These are phyloP conservation scores for Cyrtodaria siliqua DNA, from an alignment of 2,888 invertebrate species.

Conservation along the genomic window DNA sequence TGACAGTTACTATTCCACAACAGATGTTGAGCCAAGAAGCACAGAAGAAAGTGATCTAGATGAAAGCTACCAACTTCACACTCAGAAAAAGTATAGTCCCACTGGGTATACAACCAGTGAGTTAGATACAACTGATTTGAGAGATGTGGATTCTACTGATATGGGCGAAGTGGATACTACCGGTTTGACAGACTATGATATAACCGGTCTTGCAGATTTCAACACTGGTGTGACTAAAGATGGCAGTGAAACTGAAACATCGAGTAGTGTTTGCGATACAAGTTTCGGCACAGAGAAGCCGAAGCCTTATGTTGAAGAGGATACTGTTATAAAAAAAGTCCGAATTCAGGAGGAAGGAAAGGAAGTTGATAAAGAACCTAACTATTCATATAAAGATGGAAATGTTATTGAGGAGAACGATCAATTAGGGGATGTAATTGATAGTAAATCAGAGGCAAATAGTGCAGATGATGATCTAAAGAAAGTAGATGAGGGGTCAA, in stretches of 20 bases:
- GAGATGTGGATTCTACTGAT: conserved; percentile 29
- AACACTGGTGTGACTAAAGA: not conserved
- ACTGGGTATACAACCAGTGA: conserved; percentile 60
- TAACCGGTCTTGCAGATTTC: conserved; percentile 16
- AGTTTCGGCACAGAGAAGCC: not conserved
- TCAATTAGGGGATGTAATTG: too few species aligned
- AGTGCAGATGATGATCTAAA: conserved; percentile 4
- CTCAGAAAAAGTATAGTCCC: conserved; percentile 28
- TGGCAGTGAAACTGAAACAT: conserved; percentile 4
- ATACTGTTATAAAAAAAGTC: not conserved
- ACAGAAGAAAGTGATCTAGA: conserved; percentile 49
- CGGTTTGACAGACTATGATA: conserved; percentile 37
- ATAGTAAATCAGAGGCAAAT: not conserved
- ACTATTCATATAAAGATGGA: too few species aligned
- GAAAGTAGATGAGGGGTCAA: too few species aligned
- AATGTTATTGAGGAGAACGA: too few species aligned
- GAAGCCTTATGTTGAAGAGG: conserved; percentile 1
- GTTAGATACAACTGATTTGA: conserved; percentile 47
- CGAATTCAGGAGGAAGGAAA: not conserved
- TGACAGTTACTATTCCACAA: conserved; percentile 6
- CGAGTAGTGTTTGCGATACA: not conserved
- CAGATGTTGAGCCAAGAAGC: conserved; percentile 35
- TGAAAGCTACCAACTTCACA: conserved; percentile 17
- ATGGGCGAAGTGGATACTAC: conserved; percentile 35
- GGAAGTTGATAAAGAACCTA: too few species aligned